phyloP scores from a whole-genome alignment of 2,797 vertebrate species.

The Coccyzus lansbergi region DNA sequence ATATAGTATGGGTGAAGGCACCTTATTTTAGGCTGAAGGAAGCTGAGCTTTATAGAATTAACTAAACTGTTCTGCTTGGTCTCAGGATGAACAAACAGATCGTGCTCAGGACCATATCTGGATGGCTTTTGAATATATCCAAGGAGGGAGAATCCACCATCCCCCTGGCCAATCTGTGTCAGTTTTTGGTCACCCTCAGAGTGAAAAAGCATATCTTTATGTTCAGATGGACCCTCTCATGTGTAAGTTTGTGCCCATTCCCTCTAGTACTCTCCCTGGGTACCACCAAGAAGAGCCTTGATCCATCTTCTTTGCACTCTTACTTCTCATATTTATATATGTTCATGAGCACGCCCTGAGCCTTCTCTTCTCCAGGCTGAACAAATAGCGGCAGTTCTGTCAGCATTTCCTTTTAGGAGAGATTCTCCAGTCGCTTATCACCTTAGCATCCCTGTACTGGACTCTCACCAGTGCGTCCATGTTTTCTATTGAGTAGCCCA shows the following conservation, averaged over 20 bases:
- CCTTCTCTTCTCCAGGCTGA: neutral
- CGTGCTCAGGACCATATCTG: too few species aligned
- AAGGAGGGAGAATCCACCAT: too few species aligned
- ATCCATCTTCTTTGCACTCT: neutral
- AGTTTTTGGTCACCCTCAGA: too few species aligned
- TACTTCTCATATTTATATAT: neutral
- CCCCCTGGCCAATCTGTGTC: too few species aligned
- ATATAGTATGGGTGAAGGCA: neutral
- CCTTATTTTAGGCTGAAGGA: neutral
- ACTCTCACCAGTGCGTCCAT: too few species aligned
- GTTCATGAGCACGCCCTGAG: neutral
- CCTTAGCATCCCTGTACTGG: neutral
- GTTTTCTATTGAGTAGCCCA: too few species aligned
- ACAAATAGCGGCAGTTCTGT: neutral
- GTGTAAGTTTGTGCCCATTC: too few species aligned
- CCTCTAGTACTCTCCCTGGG: too few species aligned
- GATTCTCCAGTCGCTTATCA: neutral
- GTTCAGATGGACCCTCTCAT: too few species aligned
- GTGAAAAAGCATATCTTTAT: too few species aligned
- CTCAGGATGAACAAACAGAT: neutral
- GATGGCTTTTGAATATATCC: too few species aligned
- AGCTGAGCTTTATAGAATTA: neutral
- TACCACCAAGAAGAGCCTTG: too few species aligned
- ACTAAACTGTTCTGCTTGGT: neutral
- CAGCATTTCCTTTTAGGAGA: neutral